Conservation (phyloP, 2,797 vertebrate species). For the Macroramphosus scolopax region DNA sequence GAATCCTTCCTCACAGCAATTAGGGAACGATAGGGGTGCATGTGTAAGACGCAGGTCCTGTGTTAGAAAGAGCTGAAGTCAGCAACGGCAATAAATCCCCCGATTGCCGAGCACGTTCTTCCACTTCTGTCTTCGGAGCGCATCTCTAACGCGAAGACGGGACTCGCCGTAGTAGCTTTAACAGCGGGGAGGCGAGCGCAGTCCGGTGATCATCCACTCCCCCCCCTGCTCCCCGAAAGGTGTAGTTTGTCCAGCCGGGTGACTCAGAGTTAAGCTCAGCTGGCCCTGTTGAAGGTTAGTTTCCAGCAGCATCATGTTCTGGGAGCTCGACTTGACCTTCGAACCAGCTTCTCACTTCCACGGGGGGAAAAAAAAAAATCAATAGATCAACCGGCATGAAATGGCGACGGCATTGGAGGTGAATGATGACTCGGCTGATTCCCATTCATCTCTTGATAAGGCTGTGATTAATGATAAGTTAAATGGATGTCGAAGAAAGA, state of each 20-base stretch:
- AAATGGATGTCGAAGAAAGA: constrained; percentile 53
- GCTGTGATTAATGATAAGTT: constrained; percentile 56
- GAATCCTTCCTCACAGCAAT: constrained; percentile 68
- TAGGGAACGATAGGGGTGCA: constrained; percentile 56
- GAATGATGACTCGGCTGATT: constrained; percentile 68
- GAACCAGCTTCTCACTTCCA: constrained; percentile 48
- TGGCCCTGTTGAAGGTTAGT: constrained; percentile 53
- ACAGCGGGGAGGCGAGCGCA: too few species aligned
- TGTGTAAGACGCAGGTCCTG: constrained; percentile 57
- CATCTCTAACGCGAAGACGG: constrained; percentile 44
- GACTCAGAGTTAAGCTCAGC: constrained; percentile 43
- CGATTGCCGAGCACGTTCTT: constrained; percentile 62
- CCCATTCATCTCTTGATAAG: constrained; percentile 67
- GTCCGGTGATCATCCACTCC: constrained; percentile 37
- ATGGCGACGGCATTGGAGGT: constrained; percentile 62
- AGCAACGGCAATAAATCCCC: constrained; percentile 72
- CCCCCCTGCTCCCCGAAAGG: constrained; percentile 9
- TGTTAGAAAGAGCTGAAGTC: constrained; percentile 64
- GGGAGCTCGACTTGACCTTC: constrained; percentile 71
- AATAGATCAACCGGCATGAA: constrained; percentile 69
- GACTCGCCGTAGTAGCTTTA: constrained; percentile 64
- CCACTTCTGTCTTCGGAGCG: constrained; percentile 56
- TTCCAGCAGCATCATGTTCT: constrained; percentile 47
- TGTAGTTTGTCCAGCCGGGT: constrained; percentile 53
- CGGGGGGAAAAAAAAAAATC: constrained; percentile 47